Evolutionary conservation across 2,888 invertebrate genomes (phyloP).

Genomic region (Tipula helvola): DNA sequence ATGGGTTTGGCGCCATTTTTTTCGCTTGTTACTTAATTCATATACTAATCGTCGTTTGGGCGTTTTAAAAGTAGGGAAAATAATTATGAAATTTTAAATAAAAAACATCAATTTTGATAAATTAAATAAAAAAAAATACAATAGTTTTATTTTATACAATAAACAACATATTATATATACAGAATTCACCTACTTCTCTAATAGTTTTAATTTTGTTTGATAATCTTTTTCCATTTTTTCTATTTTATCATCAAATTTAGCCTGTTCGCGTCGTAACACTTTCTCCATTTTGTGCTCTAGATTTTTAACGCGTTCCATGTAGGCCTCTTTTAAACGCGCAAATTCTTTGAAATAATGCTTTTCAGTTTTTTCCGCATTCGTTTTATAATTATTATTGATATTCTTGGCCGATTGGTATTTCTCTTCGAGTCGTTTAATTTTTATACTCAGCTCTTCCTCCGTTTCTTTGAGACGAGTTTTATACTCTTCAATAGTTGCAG

Average conservation of each 20-base stretch:
- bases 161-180: not conserved
- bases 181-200: not conserved
- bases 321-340: slow-evolving; percentile 49
- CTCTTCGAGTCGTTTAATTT: slow-evolving; percentile 39
- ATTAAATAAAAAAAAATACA: not conserved
- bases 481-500: slow-evolving; percentile 36
- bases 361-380: slow-evolving; percentile 44
- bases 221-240: slow-evolving; percentile 14
- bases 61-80: not conserved
- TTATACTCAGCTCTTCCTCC: slow-evolving; percentile 33
- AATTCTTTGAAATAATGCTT: slow-evolving; percentile 49
- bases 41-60: not conserved
- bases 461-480: slow-evolving; percentile 35
- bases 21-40: not conserved
- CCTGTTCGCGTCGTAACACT: slow-evolving; percentile 16
- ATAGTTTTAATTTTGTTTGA: not conserved
- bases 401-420: slow-evolving; percentile 52
- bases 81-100: not conserved
- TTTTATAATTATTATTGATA: slow-evolving; percentile 48
- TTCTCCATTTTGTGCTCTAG: slow-evolving; percentile 21
- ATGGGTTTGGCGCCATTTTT: not conserved
- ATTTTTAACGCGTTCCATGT: slow-evolving; percentile 20
- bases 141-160: not conserved
- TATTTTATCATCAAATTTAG: slow-evolving; percentile 11
- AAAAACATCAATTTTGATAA: not conserved